Percentiles rank a stretch among this genome's conserved stretches.
These are phyloP conservation scores for Lophochroa leadbeateri DNA, from an alignment of 2,113 vertebrate species.

Conservation along the genomic window DNA sequence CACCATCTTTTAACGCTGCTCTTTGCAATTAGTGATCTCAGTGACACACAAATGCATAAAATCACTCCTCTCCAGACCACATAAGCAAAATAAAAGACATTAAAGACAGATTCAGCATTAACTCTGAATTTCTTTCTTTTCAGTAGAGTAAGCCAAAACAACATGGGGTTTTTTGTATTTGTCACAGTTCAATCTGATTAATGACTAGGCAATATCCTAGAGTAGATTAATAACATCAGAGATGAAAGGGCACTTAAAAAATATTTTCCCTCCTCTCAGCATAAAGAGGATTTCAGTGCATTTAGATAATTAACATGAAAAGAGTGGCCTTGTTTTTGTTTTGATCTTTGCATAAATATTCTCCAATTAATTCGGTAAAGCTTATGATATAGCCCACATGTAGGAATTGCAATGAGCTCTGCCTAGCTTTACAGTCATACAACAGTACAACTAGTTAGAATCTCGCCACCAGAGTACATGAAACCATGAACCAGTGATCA, in stretches of 20 bases:
- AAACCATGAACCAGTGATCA: neutral
- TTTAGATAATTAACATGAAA: constrained; percentile 66
- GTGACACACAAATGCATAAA: neutral
- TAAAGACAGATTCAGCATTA: neutral
- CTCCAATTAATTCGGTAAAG: constrained; percentile 20
- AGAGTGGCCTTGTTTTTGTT: constrained; percentile 33
- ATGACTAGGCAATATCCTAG: constrained; percentile 52
- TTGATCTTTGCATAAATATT: constrained; percentile 27
- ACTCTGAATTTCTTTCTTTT: neutral
- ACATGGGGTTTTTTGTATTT: neutral
- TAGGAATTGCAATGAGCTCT: neutral
- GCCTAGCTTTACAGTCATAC: neutral
- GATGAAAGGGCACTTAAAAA: constrained; percentile 36
- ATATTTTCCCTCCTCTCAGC: constrained; percentile 8
- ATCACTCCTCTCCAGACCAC: neutral
- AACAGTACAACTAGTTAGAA: neutral
- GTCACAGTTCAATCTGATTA: constrained; percentile 60
- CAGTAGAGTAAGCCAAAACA: neutral
- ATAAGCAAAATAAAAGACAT: constrained; percentile 4
- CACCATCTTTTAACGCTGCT: neutral
- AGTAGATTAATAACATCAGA: constrained; percentile 47
- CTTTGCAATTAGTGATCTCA: neutral
- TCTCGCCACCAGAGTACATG: neutral
- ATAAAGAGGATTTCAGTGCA: constrained; percentile 64
- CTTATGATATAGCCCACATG: neutral